phyloP scores from a whole-genome alignment of 2,797 vertebrate genomes.

The Takifugu rubripes region DNA sequence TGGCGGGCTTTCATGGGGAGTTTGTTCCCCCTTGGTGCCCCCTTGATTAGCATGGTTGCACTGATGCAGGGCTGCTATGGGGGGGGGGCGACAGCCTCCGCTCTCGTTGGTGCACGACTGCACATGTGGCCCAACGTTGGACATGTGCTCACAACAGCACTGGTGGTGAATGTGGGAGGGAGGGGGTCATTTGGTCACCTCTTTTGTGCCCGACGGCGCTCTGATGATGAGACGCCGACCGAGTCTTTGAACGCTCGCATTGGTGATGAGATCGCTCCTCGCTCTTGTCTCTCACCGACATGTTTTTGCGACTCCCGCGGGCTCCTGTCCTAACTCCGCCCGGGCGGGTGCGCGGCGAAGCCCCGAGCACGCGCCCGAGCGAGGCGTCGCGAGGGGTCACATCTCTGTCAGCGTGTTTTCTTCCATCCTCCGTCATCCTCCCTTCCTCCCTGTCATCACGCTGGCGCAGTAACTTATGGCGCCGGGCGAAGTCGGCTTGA shows the following conservation, averaged over 20 bases:
- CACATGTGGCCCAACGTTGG: background rate
- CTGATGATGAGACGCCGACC: constrained; percentile 66
- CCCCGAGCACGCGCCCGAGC: constrained; percentile 4
- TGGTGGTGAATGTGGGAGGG: constrained; percentile 30
- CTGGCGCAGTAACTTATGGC: background rate
- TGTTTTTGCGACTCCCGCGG: constrained; percentile 56
- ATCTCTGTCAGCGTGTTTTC: constrained; percentile 6
- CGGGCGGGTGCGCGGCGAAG: constrained; percentile 31
- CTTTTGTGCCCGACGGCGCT: constrained; percentile 60
- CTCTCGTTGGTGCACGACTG: background rate
- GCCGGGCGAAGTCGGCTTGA: constrained; percentile 42
- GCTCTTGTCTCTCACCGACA: constrained; percentile 60
- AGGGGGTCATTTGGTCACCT: constrained; percentile 61
- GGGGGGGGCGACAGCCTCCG: constrained; percentile 9
- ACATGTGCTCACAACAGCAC: constrained; percentile 8
- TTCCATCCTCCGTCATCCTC: constrained; percentile 26
- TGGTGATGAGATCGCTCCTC: constrained; percentile 61
- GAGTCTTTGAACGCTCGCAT: constrained; percentile 76
- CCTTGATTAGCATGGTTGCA: constrained; percentile 38
- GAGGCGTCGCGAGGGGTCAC: too few species aligned
- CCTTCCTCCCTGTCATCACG: constrained; percentile 24
- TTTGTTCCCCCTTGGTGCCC: constrained; percentile 18
- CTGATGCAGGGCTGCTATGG: constrained; percentile 2
- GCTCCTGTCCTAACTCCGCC: constrained; percentile 45
- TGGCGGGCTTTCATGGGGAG: constrained; percentile 27